These are phyloP conservation scores for Halcyon leucocephala DNA, from an alignment of 2,797 vertebrate genomes.

Conservation along the genomic window DNA sequence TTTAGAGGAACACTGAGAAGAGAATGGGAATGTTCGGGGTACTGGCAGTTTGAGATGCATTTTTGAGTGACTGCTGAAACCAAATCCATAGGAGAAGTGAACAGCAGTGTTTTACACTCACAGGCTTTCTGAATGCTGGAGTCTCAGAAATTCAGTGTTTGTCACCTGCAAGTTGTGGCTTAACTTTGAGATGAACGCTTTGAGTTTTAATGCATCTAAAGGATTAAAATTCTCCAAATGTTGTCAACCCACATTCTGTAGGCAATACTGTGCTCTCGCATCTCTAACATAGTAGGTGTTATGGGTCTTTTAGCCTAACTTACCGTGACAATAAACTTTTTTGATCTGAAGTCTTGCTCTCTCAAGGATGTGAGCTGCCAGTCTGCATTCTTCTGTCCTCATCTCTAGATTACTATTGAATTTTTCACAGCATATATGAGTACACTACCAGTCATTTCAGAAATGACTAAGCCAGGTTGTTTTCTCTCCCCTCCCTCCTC, in stretches of 20 bases:
- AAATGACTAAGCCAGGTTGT: conserved; percentile 5
- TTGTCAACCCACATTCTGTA: not conserved
- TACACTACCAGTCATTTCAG: not conserved
- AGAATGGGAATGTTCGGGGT: not conserved
- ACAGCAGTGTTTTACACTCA: not conserved
- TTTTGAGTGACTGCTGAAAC: conserved; percentile 1
- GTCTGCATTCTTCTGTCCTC: not conserved
- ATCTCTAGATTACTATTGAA: not conserved
- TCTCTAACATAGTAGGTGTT: not conserved
- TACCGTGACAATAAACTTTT: not conserved
- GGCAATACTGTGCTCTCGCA: not conserved
- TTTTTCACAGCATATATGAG: not conserved
- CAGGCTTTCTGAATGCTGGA: not conserved
- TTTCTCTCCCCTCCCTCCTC: not conserved
- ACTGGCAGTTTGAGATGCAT: not conserved
- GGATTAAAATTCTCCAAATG: not conserved
- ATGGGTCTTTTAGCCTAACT: not conserved
- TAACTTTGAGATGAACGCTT: not conserved
- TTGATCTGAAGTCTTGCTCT: not conserved
- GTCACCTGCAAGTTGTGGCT: not conserved
- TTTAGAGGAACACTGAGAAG: not conserved
- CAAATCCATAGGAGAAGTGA: not conserved
- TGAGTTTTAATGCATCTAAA: not conserved
- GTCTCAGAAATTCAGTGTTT: not conserved
- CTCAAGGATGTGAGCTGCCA: not conserved